Percentiles rank a stretch among this genome's conserved stretches.
Conservation (phyloP, 2,113 vertebrate species). For the Podarcis raffonei region DNA sequence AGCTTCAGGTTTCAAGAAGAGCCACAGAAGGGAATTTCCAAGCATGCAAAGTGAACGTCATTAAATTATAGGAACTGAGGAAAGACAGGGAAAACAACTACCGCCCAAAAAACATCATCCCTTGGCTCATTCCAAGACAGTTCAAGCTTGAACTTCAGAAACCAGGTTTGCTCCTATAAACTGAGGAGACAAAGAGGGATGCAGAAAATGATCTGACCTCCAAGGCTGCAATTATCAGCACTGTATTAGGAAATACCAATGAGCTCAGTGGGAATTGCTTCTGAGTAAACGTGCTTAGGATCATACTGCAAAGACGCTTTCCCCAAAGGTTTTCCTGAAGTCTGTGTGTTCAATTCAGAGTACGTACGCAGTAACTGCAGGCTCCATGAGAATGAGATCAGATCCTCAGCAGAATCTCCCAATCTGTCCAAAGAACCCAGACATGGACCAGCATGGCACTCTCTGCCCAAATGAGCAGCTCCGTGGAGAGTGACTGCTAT, state of each 20-base stretch:
- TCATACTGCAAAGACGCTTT: neutral
- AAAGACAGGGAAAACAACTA: neutral
- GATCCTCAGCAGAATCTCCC: too few species aligned
- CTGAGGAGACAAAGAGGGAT: too few species aligned
- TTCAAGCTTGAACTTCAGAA: neutral
- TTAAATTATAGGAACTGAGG: neutral
- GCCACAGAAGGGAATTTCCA: neutral
- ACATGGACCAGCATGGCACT: neutral
- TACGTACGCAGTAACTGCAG: neutral
- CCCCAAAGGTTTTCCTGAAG: neutral
- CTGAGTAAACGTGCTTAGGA: neutral
- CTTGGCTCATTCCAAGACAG: neutral
- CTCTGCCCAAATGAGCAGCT: neutral
- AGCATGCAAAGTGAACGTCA: neutral
- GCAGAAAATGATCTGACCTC: neutral
- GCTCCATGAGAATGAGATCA: neutral
- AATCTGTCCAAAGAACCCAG: neutral
- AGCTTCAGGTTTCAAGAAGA: neutral
- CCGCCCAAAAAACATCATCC: too few species aligned
- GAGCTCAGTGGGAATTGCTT: neutral
- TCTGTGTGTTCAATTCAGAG: neutral
- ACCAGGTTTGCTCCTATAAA: neutral
- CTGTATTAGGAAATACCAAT: neutral
- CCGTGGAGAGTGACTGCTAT: neutral
- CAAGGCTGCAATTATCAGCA: neutral